Evolutionary conservation across 2,797 vertebrate species (phyloP).

Genomic region (Pteropus rufus): DNA sequence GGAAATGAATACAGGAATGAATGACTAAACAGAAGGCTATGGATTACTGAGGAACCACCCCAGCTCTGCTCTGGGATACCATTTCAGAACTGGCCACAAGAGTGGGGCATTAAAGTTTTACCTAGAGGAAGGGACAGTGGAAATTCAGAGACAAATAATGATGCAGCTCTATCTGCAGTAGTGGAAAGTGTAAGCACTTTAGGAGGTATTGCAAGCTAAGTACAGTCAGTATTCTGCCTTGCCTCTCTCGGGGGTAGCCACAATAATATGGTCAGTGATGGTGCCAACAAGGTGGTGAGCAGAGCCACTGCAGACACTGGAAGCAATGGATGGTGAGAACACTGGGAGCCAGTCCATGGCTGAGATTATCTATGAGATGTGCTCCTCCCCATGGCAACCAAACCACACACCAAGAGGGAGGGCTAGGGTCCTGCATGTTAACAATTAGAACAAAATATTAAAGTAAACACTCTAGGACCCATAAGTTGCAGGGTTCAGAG

Average conservation of each 20-base stretch:
- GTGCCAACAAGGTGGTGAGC: background rate
- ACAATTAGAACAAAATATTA: background rate
- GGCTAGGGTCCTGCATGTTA: background rate
- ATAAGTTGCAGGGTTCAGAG: background rate
- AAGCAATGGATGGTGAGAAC: background rate
- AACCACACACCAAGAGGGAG: background rate
- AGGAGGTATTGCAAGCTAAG: background rate
- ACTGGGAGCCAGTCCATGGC: background rate
- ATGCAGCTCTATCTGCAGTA: too few species aligned
- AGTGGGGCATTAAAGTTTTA: background rate
- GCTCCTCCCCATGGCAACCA: background rate
- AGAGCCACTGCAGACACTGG: background rate
- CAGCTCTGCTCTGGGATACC: background rate
- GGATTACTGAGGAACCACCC: background rate
- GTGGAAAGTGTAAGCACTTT: background rate
- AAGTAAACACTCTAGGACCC: background rate
- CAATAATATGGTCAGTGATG: too few species aligned
- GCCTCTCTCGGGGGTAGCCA: background rate
- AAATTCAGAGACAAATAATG: background rate
- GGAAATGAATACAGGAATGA: background rate
- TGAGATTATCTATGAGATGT: background rate
- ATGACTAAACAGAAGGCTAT: background rate
- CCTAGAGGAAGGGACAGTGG: background rate
- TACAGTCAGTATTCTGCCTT: background rate
- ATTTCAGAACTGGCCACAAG: background rate